phyloP scores from a whole-genome alignment of 2,113 vertebrate species.

The Pimephales promelas region DNA sequence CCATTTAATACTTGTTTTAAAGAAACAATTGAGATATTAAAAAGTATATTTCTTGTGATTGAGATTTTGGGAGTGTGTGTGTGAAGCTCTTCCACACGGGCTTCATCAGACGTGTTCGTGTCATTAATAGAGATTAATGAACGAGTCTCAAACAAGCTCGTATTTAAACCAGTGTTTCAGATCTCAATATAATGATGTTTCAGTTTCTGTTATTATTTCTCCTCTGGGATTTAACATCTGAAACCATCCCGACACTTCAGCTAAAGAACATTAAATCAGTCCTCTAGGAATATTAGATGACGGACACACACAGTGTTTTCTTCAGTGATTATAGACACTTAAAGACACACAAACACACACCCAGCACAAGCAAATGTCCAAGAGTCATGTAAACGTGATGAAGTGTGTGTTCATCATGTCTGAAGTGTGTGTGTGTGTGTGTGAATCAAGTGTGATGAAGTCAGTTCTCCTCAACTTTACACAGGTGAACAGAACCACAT shows the following conservation, averaged over 20 bases:
- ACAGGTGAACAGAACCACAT: not conserved
- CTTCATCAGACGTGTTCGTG: not conserved
- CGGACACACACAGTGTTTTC: not conserved
- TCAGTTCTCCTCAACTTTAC: not conserved
- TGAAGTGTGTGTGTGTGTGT: not conserved
- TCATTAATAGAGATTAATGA: too few relatives aligned
- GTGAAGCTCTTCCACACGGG: not conserved
- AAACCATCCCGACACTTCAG: not conserved
- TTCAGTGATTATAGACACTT: not conserved
- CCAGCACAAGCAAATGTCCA: not conserved
- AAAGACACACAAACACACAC: conserved; percentile 2
- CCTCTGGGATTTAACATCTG: not conserved
- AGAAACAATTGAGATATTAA: not conserved
- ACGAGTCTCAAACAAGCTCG: too few relatives aligned
- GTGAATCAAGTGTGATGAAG: not conserved
- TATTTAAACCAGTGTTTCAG: not conserved
- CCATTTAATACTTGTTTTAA: not conserved
- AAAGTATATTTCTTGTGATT: not conserved
- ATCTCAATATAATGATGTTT: not conserved
- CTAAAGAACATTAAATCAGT: not conserved
- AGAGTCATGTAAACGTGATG: not conserved
- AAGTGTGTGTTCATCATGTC: not conserved
- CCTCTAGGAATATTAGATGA: too few relatives aligned
- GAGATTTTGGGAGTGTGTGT: not conserved
- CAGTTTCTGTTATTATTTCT: not conserved